A percentile compares a stretch with the other conserved stretches of the same genome.
Conservation (phyloP, 2,113 vertebrate species). For the Pedionomus torquatus region DNA sequence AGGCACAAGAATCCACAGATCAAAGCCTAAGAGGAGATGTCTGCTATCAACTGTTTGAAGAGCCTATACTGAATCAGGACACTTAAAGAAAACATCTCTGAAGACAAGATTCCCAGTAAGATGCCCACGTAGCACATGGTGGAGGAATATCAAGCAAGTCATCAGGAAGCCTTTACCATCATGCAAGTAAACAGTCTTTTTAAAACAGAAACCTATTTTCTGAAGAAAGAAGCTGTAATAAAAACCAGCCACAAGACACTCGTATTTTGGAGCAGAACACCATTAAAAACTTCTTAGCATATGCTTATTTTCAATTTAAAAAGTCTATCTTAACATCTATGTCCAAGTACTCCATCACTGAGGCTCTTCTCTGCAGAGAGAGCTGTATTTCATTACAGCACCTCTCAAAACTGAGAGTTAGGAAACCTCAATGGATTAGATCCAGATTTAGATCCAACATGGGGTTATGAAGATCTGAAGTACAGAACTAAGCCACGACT, state of each 20-base stretch:
- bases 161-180: neutral
- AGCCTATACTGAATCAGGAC: neutral
- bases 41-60: neutral
- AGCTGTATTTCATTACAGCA: neutral
- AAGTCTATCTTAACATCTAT: neutral
- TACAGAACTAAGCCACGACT: neutral
- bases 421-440: neutral
- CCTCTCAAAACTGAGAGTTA: neutral
- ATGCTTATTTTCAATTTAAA: neutral
- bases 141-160: fast-evolving
- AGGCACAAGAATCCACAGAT: neutral
- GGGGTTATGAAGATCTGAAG: neutral
- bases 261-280: neutral
- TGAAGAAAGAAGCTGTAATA: neutral
- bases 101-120: neutral
- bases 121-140: fast-evolving
- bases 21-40: neutral
- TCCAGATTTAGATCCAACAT: neutral
- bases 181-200: fast-evolving
- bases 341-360: fast-evolving
- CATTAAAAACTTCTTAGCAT: neutral
- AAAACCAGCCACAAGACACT: neutral
- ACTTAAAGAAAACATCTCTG: neutral
- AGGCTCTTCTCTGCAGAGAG: neutral
- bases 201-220: neutral